Base-by-base conservation (phyloP, 2,113 vertebrate species). In the Cinclus mexicanus region DNA sequence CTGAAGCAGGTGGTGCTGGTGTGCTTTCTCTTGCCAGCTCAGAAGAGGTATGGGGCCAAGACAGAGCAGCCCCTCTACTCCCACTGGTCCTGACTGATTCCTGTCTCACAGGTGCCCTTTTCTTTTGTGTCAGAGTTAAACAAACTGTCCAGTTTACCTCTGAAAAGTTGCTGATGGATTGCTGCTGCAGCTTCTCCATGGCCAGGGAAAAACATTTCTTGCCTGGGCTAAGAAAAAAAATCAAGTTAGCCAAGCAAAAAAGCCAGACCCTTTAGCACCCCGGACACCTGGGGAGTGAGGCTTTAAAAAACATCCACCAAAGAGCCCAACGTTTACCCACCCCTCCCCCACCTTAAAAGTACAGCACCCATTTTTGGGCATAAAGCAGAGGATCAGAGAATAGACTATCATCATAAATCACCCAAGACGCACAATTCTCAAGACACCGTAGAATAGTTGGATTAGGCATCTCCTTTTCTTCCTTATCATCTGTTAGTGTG, bases 61-160 rank as follows among this genome's bases (percentile, higher is more conserved):
- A 28, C 0, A 0, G 29, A 49, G 53, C 2, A 0, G 14, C 7
- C 42, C 19, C 23, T 69, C 64, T 49, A 14, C 9, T 59, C 8
- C n/a, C 0, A 0, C 42, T 69, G 14, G 29, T 69, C 64, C 42
- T 1, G 0, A 39, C 53, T 0, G 0, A 28, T 18, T 49, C 42
- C 35, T 28, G 35, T 39, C 22, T 53, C 2, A 0, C 77, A 47
- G 16, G 26, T 39, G 28, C 12, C 8, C 8, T 59, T 59, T 41
- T 23, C 14, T 57, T 22, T 49, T 21, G 35, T 41, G 42, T 69
- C 23, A 69, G 35, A 59, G 41, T 82, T 41, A 28, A 59, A n/a
- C 23, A 41, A 49, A 59, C 53, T 59, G 53, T 50, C 65, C 29
- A n/a, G 18, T 41, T 82, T 23, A 41, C 35, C 7, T 49, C 0